Evolutionary conservation across 1,140 invertebrate genomes (phyloP), one percentile per base, ranked within the genome.

Genomic region (Drosophila nannoptera): DNA sequence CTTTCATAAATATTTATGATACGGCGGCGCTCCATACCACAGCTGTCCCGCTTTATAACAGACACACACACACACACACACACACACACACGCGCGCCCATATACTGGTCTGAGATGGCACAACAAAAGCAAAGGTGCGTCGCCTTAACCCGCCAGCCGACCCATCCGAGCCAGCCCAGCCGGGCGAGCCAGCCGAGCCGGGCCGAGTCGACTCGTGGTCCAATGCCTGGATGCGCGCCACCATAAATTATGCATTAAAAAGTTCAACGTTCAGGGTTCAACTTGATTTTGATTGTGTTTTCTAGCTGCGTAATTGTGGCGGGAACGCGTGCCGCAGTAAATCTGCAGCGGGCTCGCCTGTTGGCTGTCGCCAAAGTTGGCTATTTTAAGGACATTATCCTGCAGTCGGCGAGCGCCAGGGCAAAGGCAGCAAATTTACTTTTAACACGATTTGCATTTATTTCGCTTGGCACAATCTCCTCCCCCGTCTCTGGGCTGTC

Each of bases 241-340:
- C 61, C 65, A 86, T 84, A 86, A 84, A 84, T 84, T 84, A 84
- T 84, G 80, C 81, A 86, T 84, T 86, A 84, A 80, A 84, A 84
- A 86, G 81, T 84, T 84, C 76, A 81, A 59, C 77, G 63, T 82
- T 82, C 76, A 81, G 55, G 73, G 63, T 82, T 82, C 70, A 84
- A 70, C 76, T 86, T 74, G 77, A 77, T 80, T 77, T 76, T 86
- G 73, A 80, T 80, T 83, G 80, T 84, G 80, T 78, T 68, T 58
- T 70, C 71, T 69, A 61, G 60, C 56, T 46, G 38, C 55, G 59
- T 74, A 59, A 66, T 66, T 69, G 72, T 59, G 64, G 54, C 65
- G 36, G 66, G 43, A 62, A 46, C 52, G 59, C 46, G 65, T 62
- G 63, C 50, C 45, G 45, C 46, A 62, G 59, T 62, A 42, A 52